A percentile compares a stretch with the other conserved stretches of the same genome.
Evolutionary conservation across 2,113 vertebrate genomes (phyloP).

Genomic region (Strix uralensis): DNA sequence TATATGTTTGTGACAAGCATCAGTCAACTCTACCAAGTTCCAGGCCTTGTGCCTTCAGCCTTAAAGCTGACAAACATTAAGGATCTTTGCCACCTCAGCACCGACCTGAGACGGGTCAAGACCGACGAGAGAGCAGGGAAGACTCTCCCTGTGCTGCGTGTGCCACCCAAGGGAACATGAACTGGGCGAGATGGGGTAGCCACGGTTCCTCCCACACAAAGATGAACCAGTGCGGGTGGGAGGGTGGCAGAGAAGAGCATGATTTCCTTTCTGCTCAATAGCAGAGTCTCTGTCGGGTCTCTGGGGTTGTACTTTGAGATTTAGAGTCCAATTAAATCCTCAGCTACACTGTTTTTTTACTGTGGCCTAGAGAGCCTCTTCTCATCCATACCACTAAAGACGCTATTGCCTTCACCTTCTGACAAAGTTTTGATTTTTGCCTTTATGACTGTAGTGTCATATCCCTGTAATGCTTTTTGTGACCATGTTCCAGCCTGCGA

Average conservation of each 20-base stretch:
- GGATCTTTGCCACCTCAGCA: background rate
- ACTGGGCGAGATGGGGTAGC: background rate
- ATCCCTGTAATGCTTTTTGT: background rate
- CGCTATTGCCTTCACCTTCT: background rate
- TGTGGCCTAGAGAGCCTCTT: background rate
- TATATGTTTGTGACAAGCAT: background rate
- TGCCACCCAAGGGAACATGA: background rate
- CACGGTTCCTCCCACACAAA: background rate
- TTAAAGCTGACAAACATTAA: background rate
- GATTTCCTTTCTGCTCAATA: background rate
- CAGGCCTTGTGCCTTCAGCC: background rate
- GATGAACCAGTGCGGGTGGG: rapidly evolving
- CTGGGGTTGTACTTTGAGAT: background rate
- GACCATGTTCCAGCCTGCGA: background rate
- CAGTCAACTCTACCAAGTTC: background rate
- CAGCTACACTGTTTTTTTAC: background rate
- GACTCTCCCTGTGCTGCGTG: background rate
- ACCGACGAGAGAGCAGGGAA: background rate
- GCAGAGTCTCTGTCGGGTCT: background rate
- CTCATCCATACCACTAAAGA: background rate
- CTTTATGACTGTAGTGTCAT: background rate
- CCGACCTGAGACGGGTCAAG: background rate
- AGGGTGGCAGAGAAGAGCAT: background rate
- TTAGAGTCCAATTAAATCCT: background rate
- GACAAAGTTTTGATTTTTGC: background rate